A percentile compares a stretch with the other conserved stretches of the same genome.
These are phyloP conservation scores for Stomatorhinus ivindoensis DNA, from an alignment of 2,113 vertebrate species.

Conservation along the genomic window DNA sequence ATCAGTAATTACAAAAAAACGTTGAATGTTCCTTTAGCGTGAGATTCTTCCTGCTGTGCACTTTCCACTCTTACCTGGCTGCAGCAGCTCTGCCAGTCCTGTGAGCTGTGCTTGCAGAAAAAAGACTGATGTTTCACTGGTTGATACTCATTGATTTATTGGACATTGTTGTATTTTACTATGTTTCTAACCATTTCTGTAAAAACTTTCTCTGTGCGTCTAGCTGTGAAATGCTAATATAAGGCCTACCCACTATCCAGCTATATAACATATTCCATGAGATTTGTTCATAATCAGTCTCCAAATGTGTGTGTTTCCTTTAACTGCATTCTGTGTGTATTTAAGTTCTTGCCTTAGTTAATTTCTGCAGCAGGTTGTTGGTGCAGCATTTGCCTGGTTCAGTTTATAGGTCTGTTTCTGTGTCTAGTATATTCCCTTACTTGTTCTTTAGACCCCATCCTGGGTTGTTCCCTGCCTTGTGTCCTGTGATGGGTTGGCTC, in stretches of 20 bases:
- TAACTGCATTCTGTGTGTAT: too few relatives aligned
- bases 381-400: too few relatives aligned
- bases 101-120: background rate
- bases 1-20: slow-evolving; percentile 1
- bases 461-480: too few relatives aligned
- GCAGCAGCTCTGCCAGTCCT: background rate
- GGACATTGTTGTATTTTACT: background rate
- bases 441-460: too few relatives aligned
- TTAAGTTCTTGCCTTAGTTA: too few relatives aligned
- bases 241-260: background rate
- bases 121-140: background rate
- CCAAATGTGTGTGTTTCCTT: background rate
- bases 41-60: background rate
- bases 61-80: background rate
- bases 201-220: background rate
- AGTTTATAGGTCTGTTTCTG: too few relatives aligned
- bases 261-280: background rate
- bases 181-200: background rate
- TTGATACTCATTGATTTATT: background rate
- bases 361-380: too few relatives aligned
- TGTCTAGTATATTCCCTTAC: too few relatives aligned
- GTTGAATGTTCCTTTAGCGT: background rate
- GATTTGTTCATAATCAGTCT: background rate
- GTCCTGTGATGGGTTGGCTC: background rate
- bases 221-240: background rate